Evolutionary conservation across 2,797 vertebrate genomes (phyloP).

Genomic region (Cyclura pinguis): DNA sequence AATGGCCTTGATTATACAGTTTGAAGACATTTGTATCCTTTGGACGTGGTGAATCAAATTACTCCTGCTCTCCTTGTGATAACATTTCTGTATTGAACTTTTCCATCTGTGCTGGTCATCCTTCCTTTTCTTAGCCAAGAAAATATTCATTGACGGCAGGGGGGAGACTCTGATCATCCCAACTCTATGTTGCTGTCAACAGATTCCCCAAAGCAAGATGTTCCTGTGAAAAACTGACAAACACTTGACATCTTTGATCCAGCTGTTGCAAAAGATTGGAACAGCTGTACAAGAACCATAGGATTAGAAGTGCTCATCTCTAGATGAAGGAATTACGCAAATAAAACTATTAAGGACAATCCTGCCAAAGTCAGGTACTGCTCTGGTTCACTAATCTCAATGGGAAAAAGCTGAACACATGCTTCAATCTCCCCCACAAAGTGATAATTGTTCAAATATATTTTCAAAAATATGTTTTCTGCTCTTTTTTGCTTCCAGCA

Average conservation of each 20-base stretch:
- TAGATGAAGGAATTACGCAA: not conserved
- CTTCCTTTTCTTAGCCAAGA: slow-evolving; percentile 43
- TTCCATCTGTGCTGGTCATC: slow-evolving; percentile 47
- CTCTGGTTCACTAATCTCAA: not conserved
- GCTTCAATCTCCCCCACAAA: not conserved
- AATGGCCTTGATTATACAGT: not conserved
- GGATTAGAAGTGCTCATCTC: not conserved
- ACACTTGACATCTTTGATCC: slow-evolving; percentile 15
- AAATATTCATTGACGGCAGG: slow-evolving; percentile 32
- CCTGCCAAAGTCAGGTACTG: not conserved
- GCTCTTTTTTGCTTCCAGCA: no score
- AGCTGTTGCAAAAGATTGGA: not conserved
- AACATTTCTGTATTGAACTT: slow-evolving; percentile 59
- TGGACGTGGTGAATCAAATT: slow-evolving; percentile 23
- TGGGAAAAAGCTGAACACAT: not conserved
- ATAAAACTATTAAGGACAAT: not conserved
- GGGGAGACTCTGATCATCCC: slow-evolving; percentile 15
- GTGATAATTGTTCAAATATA: not conserved
- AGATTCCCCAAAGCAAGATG: slow-evolving; percentile 50
- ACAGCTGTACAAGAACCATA: not conserved
- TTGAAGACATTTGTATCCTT: slow-evolving; percentile 33
- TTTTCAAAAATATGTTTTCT: not conserved
- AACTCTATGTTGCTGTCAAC: slow-evolving; percentile 52
- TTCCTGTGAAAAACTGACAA: slow-evolving; percentile 39
- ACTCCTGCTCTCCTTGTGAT: slow-evolving; percentile 51